These are phyloP conservation scores for Arenaria interpres DNA, from an alignment of 2,113 vertebrate species.

Conservation along the genomic window DNA sequence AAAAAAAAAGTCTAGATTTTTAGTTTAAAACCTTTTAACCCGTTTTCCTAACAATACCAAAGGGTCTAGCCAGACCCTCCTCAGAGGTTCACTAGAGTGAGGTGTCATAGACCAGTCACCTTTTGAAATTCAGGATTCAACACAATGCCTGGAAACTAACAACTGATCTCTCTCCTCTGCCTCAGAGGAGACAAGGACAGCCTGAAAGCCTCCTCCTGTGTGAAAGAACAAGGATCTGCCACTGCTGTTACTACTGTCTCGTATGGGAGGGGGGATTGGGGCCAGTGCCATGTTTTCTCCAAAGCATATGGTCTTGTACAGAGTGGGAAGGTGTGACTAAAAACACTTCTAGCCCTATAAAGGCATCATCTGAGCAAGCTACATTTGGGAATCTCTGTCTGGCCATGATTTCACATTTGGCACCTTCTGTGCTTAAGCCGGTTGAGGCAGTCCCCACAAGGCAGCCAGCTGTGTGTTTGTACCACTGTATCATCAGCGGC, in stretches of 20 bases:
- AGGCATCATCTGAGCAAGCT: background rate
- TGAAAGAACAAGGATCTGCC: background rate
- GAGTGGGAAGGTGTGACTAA: background rate
- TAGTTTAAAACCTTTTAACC: background rate
- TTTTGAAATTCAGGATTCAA: background rate
- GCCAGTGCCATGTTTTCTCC: background rate
- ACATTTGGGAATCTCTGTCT: background rate
- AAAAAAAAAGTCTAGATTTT: background rate
- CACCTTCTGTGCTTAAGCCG: background rate
- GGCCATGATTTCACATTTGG: background rate
- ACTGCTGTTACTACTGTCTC: background rate
- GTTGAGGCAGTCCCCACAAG: rapidly evolving
- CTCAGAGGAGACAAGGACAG: background rate
- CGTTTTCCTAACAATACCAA: background rate
- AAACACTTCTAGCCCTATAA: background rate
- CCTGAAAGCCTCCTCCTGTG: background rate
- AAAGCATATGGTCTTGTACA: background rate
- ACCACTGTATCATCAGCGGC: rapidly evolving
- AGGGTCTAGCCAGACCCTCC: background rate
- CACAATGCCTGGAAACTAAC: background rate
- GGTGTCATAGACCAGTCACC: background rate
- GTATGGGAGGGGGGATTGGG: rapidly evolving
- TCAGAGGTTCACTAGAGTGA: background rate
- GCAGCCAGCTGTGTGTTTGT: background rate
- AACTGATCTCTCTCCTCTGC: background rate